Percentiles rank a stretch among this genome's conserved stretches.
Conservation (phyloP, 2,888 invertebrate genomes). For the Phaedon cochleariae region DNA sequence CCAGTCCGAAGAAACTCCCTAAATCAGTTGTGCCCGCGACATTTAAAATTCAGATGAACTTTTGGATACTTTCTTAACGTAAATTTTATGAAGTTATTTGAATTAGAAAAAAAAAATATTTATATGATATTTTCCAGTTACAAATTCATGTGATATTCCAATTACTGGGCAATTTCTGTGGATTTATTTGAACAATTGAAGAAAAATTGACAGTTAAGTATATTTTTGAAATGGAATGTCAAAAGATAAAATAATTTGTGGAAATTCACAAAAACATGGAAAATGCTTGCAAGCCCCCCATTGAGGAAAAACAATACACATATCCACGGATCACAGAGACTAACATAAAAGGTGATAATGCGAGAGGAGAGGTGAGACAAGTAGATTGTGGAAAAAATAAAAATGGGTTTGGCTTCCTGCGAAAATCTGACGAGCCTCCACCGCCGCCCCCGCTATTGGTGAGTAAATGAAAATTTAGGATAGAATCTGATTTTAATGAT, state of each 20-base stretch:
- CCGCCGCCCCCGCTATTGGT: constrained; percentile 38
- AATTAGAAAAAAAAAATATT: not conserved
- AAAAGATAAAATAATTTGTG: constrained; percentile 39
- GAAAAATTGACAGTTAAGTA: constrained; percentile 37
- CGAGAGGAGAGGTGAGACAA: constrained; percentile 50
- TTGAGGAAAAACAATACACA: constrained; percentile 47
- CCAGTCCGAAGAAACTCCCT: constrained; percentile 20
- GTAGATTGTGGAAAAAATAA: constrained; percentile 48
- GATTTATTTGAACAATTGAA: constrained; percentile 48
- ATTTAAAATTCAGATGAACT: constrained; percentile 23
- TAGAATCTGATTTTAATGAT: not conserved
- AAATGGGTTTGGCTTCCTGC: constrained; percentile 37
- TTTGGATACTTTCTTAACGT: not conserved
- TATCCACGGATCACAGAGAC: constrained; percentile 40
- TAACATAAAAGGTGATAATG: constrained; percentile 42
- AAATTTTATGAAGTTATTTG: too few species aligned
- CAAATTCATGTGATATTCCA: not conserved
- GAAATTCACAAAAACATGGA: constrained; percentile 43
- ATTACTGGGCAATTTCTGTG: not conserved
- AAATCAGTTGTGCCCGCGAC: constrained; percentile 30
- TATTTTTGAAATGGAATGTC: constrained; percentile 44
- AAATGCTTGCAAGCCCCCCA: constrained; percentile 45
- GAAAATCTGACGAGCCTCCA: constrained; percentile 25
- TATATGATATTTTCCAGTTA: not conserved
- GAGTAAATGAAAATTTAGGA: constrained; percentile 18